Base-by-base conservation (phyloP, 2,113 vertebrate species). In the Hyaena hyaena region DNA sequence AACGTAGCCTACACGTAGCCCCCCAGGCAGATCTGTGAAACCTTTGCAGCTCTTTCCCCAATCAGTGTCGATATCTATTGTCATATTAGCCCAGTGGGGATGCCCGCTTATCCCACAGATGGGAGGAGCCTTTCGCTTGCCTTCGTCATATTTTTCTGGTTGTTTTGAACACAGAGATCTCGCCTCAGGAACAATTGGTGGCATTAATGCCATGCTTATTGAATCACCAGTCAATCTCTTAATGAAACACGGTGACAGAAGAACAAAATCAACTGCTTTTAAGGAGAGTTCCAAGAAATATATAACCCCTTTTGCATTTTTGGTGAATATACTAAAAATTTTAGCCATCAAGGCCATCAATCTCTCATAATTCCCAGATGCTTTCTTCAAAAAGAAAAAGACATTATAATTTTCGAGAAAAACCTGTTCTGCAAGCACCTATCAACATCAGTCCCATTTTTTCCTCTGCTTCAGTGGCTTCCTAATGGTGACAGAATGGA, bases 171-270 rank as follows among this genome's bases (percentile, higher is more conserved):
- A 53, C 26, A 23, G 28, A 58, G 26, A 71, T 66, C 5, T 76
- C 81, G 19, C 10, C 48, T 61, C 63, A 82, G 61, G 45, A 88
- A 53, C 4, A 77, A 65, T 48, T 81, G 76, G 65, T 90, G 24
- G 14, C 69, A 93, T 80, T 88, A 96, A 96, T 69, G 55, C 2
- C 50, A 35, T 65, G 26, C 26, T 55, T 89, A 63, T 26, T 74
- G 26, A 89, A 82, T 77, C 23, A 71, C 83, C 14, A 84, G 11
- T 83, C 14, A 31, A 76, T 4, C 14, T 82, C 39, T 94, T 74
- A 66, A 73, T 91, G 53, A 96, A 96, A 89, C 16, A 82, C n/a
- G 50, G 77, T 69, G 86, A 86, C 28, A 68, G 66, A 95, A 82
- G 33, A n/a, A 74, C 28, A 65, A 86, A 95, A 79, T 55, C 48